Percentiles rank a stretch among this genome's conserved stretches.
Evolutionary conservation across 2,888 invertebrate species (phyloP).

Genomic region (Drosophila ezoana): DNA sequence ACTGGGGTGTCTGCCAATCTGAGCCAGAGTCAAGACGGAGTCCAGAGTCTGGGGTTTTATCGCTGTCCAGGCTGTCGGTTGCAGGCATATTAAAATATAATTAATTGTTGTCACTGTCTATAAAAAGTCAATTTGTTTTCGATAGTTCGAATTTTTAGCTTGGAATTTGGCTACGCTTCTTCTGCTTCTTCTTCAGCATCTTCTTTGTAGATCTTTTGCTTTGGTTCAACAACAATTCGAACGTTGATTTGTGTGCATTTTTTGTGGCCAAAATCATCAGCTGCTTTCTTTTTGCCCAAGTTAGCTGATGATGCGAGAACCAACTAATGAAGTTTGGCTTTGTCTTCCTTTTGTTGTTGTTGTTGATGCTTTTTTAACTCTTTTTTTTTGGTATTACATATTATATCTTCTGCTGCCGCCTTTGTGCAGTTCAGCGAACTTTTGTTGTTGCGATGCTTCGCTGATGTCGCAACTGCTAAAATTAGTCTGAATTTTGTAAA

Average conservation of each 20-base stretch:
- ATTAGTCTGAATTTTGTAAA: constrained; percentile 63
- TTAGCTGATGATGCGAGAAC: constrained; percentile 58
- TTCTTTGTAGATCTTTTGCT: constrained; percentile 20
- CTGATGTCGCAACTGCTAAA: constrained; percentile 78
- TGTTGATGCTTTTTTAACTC: constrained; percentile 15
- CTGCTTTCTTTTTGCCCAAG: constrained; percentile 71
- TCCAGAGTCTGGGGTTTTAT: not conserved
- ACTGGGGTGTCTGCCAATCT: not conserved
- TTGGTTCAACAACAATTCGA: constrained; percentile 64
- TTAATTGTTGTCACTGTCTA: constrained; percentile 79
- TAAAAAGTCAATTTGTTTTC: constrained; percentile 73
- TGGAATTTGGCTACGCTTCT: constrained; percentile 58
- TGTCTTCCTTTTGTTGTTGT: constrained; percentile 50
- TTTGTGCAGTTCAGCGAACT: constrained; percentile 79
- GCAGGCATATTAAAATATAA: constrained; percentile 76
- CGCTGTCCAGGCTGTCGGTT: constrained; percentile 26
- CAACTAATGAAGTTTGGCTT: constrained; percentile 71
- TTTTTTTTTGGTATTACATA: constrained; percentile 53
- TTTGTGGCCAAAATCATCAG: constrained; percentile 54
- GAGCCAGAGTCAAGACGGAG: constrained; percentile 1
- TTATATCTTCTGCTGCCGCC: constrained; percentile 50
- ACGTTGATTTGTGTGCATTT: constrained; percentile 77
- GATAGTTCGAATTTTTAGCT: constrained; percentile 35
- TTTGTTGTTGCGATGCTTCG: constrained; percentile 70
- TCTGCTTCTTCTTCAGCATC: constrained; percentile 18